These are phyloP conservation scores for Aurelia coerulea DNA, from an alignment of 30 jellyfish, hydroid and myxozoan species.

Conservation along the genomic window DNA sequence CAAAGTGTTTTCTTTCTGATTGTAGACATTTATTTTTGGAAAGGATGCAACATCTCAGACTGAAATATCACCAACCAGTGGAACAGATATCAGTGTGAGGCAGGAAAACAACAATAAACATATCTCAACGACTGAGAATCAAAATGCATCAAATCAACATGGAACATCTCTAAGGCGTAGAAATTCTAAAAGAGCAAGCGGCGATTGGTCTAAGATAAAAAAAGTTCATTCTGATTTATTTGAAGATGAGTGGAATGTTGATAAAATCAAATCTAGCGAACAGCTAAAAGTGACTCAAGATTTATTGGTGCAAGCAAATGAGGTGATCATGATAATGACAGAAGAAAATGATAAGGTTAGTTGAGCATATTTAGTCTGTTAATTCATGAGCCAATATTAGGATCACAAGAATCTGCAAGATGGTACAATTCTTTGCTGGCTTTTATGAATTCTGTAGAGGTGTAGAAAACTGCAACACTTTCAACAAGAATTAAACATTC, in stretches of 20 bases:
- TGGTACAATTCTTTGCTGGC: no score
- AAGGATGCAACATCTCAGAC: conserved; percentile 17
- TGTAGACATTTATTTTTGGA: not conserved
- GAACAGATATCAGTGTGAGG: not conserved
- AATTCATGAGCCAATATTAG: no score
- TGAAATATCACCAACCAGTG: not conserved
- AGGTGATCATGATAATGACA: conserved; percentile 43
- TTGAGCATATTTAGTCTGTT: not conserved
- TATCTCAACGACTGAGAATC: no score
- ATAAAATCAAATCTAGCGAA: conserved; percentile 37
- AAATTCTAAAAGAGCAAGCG: conserved; percentile 57
- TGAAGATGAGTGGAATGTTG: conserved; percentile 59
- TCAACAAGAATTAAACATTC: no score
- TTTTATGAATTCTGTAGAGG: no score
- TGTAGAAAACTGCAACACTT: no score
- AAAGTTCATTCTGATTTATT: conserved; percentile 46
- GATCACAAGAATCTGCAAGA: no score
- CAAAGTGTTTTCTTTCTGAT: no score
- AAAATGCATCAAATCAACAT: no score
- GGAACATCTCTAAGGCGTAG: conserved; percentile 8
- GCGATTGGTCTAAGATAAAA: conserved; percentile 45
- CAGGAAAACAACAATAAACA: not conserved
- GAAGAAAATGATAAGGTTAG: conserved; percentile 58
- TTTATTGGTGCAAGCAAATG: conserved; percentile 68
- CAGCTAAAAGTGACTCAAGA: conserved; percentile 64